Percentiles rank a stretch among this genome's conserved stretches.
Conservation (phyloP, 1,140 invertebrate genomes). For the Lanistes nyassanus region DNA sequence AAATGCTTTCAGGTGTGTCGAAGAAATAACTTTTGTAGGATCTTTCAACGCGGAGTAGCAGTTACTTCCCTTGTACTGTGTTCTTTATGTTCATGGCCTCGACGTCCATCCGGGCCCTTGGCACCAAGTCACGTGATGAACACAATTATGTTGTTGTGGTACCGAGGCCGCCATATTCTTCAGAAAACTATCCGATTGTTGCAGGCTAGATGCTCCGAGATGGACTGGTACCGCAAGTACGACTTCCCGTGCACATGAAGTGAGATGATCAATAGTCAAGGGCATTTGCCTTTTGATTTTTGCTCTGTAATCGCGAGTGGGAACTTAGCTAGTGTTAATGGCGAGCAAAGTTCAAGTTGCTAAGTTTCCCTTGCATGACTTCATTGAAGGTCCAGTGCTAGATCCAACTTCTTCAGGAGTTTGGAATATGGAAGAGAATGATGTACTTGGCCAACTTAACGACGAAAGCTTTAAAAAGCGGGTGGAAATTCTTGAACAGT, state of each 20-base stretch:
- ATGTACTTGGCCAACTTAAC: conserved; percentile 59
- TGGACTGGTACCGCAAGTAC: conserved; percentile 17
- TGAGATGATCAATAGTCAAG: conserved; percentile 17
- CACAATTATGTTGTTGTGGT: conserved; percentile 66
- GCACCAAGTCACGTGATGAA: conserved; percentile 58
- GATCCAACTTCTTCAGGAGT: conserved; percentile 51
- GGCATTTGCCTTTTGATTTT: conserved; percentile 14
- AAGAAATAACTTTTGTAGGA: too few species aligned
- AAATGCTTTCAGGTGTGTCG: too few species aligned
- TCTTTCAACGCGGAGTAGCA: not conserved
- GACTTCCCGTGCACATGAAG: conserved; percentile 8
- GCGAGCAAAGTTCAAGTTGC: conserved; percentile 59
- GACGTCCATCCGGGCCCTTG: conserved; percentile 33
- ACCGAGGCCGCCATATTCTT: conserved; percentile 58
- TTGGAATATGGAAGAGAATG: conserved; percentile 65
- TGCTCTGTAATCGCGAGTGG: conserved; percentile 19
- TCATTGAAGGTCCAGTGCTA: conserved; percentile 51
- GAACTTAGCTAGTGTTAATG: conserved; percentile 35
- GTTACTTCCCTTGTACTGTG: not conserved
- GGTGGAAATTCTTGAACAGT: conserved; percentile 61
- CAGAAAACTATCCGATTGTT: conserved; percentile 14
- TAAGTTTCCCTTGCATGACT: conserved; percentile 57
- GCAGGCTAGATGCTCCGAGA: conserved; percentile 11
- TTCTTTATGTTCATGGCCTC: not conserved
- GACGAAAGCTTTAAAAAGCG: conserved; percentile 62